Conservation (phyloP, 2,888 invertebrate genomes). For the Cheilosia grossa region DNA sequence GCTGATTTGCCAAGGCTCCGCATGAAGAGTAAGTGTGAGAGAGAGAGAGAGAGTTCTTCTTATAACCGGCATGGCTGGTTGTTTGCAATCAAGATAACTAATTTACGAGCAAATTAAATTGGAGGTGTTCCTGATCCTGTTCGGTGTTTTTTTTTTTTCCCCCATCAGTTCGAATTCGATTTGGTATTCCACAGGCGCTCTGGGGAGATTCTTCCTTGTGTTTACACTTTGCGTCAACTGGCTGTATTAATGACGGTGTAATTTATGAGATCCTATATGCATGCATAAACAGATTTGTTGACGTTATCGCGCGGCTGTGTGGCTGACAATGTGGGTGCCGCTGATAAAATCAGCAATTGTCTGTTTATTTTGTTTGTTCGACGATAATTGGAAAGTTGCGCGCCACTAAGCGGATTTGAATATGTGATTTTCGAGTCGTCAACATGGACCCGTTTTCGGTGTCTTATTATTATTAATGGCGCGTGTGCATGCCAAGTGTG, state of each 20-base stretch:
- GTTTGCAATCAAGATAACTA: conserved; percentile 72
- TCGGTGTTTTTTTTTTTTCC: not conserved
- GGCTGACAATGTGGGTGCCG: conserved; percentile 3
- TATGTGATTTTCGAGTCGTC: conserved; percentile 31
- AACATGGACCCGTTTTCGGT: conserved; percentile 33
- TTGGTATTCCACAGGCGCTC: conserved; percentile 1
- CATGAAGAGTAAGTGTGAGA: too few species aligned
- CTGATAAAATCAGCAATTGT: conserved; percentile 64
- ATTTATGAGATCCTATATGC: conserved; percentile 54
- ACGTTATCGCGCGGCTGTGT: conserved; percentile 9
- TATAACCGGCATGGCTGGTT: conserved; percentile 24
- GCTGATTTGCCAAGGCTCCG: conserved; percentile 38
- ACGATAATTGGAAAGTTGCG: conserved; percentile 72
- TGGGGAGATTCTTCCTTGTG: conserved; percentile 3
- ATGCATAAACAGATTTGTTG: conserved; percentile 55
- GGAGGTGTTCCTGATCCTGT: conserved; percentile 45
- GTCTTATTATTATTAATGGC: conserved; percentile 59
- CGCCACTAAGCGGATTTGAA: conserved; percentile 48
- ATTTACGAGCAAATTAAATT: conserved; percentile 67
- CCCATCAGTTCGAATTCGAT: too few species aligned
- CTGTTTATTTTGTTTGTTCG: conserved; percentile 65
- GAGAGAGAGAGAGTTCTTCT: not conserved
- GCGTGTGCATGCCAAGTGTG: conserved; percentile 37
- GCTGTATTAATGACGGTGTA: conserved; percentile 62
- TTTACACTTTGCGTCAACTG: conserved; percentile 58